Percentiles rank a stretch among this genome's conserved stretches.
phyloP scores from a whole-genome alignment of 2,797 vertebrate genomes.

The Momotus momota region DNA sequence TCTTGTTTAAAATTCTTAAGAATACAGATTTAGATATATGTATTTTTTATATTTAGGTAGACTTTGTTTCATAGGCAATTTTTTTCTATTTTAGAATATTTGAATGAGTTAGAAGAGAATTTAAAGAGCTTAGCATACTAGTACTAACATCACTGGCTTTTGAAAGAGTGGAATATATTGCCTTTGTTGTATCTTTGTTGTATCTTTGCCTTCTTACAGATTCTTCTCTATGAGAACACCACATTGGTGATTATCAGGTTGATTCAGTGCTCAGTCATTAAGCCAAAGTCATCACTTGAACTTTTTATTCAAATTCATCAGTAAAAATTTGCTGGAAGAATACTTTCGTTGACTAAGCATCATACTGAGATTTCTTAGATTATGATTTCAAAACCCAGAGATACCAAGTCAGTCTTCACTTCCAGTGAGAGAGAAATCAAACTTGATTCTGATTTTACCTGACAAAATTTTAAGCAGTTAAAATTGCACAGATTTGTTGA shows the following conservation, averaged over 20 bases:
- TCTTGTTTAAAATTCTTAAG: not conserved
- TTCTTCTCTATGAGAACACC: fast-evolving
- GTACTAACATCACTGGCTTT: not conserved
- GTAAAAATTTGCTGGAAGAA: not conserved
- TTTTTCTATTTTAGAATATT: not conserved
- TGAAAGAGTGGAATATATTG: not conserved
- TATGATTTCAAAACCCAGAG: not conserved
- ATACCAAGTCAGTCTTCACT: not conserved
- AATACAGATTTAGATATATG: not conserved
- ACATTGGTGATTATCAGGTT: not conserved
- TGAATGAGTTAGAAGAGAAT: not conserved
- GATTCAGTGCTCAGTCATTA: not conserved
- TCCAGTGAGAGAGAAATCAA: not conserved
- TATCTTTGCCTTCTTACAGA: not conserved
- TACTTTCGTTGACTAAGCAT: not conserved
- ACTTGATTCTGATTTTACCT: not conserved
- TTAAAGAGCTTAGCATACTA: not conserved
- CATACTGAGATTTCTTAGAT: not conserved
- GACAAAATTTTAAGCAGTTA: not conserved
- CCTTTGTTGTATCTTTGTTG: not conserved
- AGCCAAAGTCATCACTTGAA: not conserved
- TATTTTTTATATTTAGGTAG: not conserved
- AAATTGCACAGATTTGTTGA: not conserved
- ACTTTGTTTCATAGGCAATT: not conserved
- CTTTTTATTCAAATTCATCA: not conserved